Evolutionary conservation across 2,113 vertebrate genomes (phyloP).

Genomic region (Protomyctophum bolini): DNA sequence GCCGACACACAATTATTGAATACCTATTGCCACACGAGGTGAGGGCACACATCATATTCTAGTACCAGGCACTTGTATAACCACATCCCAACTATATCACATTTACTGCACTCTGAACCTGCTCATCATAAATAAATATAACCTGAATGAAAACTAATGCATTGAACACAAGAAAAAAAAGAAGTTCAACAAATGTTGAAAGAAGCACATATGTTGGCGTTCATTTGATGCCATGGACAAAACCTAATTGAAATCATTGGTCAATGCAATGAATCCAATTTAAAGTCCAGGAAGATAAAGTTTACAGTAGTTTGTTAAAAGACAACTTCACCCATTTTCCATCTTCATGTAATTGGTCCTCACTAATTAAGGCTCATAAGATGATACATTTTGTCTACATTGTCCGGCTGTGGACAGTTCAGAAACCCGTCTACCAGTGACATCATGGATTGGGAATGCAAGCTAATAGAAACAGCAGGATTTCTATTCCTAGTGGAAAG

Average conservation of each 20-base stretch:
- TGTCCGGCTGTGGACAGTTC: no score
- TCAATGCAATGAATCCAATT: background rate
- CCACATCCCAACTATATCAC: conserved; percentile 35
- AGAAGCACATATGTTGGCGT: conserved; percentile 2
- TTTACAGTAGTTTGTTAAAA: no score
- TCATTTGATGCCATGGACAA: background rate
- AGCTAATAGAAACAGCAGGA: no score
- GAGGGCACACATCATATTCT: conserved; percentile 41
- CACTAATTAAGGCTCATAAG: no score
- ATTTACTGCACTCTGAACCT: conserved; percentile 53
- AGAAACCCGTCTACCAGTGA: no score
- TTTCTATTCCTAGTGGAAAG: no score
- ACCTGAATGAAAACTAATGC: conserved; percentile 22
- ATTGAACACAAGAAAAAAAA: conserved; percentile 41
- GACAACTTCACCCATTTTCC: no score
- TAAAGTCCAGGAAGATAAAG: no score
- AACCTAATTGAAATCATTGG: background rate
- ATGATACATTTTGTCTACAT: no score
- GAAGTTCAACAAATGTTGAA: conserved; percentile 42
- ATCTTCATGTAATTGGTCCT: no score
- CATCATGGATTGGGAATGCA: no score
- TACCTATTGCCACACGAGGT: conserved; percentile 31
- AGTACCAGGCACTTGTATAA: conserved; percentile 73
- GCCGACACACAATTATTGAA: conserved; percentile 39
- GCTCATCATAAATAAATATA: conserved; percentile 57